A percentile compares a stretch with the other conserved stretches of the same genome.
Evolutionary conservation across 2,888 invertebrate species (phyloP).

Genomic region (Homarus gammarus): DNA sequence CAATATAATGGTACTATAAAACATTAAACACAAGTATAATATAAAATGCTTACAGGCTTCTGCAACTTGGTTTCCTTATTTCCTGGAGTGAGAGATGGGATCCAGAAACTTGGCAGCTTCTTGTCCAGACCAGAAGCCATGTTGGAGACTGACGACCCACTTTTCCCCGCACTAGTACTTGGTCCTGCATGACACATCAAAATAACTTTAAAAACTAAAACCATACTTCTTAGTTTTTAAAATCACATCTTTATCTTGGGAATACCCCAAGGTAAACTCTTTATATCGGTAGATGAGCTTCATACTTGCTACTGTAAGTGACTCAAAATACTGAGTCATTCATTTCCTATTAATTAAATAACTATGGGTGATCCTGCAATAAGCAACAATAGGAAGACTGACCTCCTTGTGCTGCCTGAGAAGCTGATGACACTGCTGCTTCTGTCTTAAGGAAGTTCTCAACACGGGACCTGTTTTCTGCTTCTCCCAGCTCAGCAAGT

Average conservation of each 20-base stretch:
- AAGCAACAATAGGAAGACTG: too few relatives aligned
- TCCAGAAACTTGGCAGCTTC: constrained; percentile 96
- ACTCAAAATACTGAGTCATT: too few relatives aligned
- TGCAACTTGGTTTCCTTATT: constrained; percentile 86
- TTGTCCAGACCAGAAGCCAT: constrained; percentile 89
- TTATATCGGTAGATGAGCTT: too few relatives aligned
- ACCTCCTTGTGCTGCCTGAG: constrained; percentile 58
- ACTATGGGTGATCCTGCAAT: too few relatives aligned
- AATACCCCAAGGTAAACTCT: too few relatives aligned
- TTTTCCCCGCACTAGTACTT: background rate
- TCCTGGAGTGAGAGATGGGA: constrained; percentile 94
- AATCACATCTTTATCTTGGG: too few relatives aligned
- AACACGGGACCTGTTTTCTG: constrained; percentile 87
- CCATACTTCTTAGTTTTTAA: too few relatives aligned
- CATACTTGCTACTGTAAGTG: too few relatives aligned
- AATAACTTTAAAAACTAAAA: too few relatives aligned
- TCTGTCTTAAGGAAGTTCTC: constrained; percentile 85
- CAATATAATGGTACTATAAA: background rate
- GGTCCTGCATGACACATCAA: background rate
- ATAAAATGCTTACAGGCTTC: constrained; percentile 81
- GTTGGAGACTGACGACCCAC: constrained; percentile 85
- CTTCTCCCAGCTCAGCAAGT: constrained; percentile 85
- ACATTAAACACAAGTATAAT: too few relatives aligned
- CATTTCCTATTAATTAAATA: too few relatives aligned
- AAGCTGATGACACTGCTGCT: constrained; percentile 80